Evolutionary conservation across 2,888 invertebrate genomes (phyloP).

Genomic region (Druceiella hillmani): DNA sequence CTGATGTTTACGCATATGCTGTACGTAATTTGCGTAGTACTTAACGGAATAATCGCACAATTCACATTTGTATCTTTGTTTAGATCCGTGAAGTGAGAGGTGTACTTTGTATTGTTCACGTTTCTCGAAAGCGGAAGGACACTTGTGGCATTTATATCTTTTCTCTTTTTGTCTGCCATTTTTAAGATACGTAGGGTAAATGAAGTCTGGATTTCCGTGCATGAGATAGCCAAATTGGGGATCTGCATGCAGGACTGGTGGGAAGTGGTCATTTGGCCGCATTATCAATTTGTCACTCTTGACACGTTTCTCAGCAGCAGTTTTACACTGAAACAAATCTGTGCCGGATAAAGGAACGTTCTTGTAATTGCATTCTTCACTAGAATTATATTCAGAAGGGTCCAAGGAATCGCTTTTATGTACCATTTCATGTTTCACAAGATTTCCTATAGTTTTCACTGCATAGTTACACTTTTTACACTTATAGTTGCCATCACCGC

Average conservation of each 20-base stretch:
- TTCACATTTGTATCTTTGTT: constrained; percentile 77
- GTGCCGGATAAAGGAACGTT: constrained; percentile 60
- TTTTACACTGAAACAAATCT: constrained; percentile 59
- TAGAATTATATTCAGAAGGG: constrained; percentile 43
- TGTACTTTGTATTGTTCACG: constrained; percentile 80
- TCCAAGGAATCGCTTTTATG: constrained; percentile 37
- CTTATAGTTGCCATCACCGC: constrained; percentile 57
- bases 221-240: constrained; percentile 63
- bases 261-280: constrained; percentile 50
- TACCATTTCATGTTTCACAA: constrained; percentile 59
- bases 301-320: constrained; percentile 52
- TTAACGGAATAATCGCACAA: constrained; percentile 85
- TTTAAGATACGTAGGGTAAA: constrained; percentile 68
- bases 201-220: constrained; percentile 72
- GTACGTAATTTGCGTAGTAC: constrained; percentile 77
- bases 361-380: constrained; percentile 45
- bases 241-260: constrained; percentile 52
- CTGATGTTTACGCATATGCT: constrained; percentile 76
- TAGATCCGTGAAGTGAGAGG: constrained; percentile 74
- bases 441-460: constrained; percentile 61
- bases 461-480: constrained; percentile 68
- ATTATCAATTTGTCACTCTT: constrained; percentile 45
- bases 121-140: constrained; percentile 85
- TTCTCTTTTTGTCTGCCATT: constrained; percentile 72
- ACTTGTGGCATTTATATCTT: constrained; percentile 77